Base-by-base conservation (phyloP, 2,797 vertebrate species). In the Notolepis coatsorum region DNA sequence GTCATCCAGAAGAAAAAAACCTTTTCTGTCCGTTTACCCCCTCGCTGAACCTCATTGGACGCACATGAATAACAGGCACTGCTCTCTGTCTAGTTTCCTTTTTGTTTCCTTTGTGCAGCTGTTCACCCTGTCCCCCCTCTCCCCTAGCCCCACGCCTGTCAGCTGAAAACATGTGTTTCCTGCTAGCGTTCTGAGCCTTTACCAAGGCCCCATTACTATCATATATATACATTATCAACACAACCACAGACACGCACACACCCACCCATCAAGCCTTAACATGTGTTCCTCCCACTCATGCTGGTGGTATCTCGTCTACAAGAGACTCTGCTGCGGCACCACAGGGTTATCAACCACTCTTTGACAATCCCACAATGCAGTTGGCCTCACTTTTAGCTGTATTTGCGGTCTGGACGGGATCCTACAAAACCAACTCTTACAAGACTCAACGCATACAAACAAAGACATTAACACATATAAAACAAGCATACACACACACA, bases 101-200 rank as follows among this genome's bases (percentile, higher is more conserved):
- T 88, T 69, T 85, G 81, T 83, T 87, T 80, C 80, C 81, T 87
- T 86, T 87, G 78, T 80, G 74, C 84, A 85, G 79, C 75, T 81
- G 82, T 73, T 68, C 31, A 9, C 57, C n/a, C 62, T 57, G 49
- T 0, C 39, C 58, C 54, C 47, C 54, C 12, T 52, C 18, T 0
- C 48, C 64, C 60, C 65, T 35, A 53, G 33, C 72, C 41, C 52
- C 24, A 28, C 27, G 75, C 60, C 61, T 87, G 84, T 89, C 89
- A 88, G 84, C 77, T 75, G 3, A 70, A 84, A 85, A 84, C 86
- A 91, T 81, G 63, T 88, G 88, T 89, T 91, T 91, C 90, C 90
- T 90, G 82, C 70, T 73, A 5, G 33, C 66, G 63, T 4, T 1
- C 52, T 13, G 55, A n/a, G n/a, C n/a, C n/a, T n/a, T 20, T 43